Conservation (phyloP, 2,797 vertebrate genomes). For the Tokudaia tokunoshimensis region DNA sequence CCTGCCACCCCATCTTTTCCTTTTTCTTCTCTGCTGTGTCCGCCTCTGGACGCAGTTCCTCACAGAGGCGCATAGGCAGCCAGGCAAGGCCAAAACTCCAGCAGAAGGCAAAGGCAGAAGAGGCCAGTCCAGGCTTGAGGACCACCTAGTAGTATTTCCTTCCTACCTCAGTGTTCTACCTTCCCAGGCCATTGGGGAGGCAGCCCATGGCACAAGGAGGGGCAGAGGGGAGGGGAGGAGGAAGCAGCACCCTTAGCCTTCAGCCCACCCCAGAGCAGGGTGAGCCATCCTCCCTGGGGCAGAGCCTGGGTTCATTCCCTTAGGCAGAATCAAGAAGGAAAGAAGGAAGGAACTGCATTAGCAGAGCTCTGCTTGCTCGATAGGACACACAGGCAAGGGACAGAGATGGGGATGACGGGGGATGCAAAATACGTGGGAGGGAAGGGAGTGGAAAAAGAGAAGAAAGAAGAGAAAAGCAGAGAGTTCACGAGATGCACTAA, state of each 20-base stretch:
- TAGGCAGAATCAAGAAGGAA: background rate
- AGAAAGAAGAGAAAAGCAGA: background rate
- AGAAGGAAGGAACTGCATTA: background rate
- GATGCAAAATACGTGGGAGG: background rate
- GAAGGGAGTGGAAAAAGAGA: background rate
- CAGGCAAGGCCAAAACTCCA: slow-evolving; percentile 56
- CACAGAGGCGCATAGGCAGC: background rate
- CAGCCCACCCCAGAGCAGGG: background rate
- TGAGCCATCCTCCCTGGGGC: background rate
- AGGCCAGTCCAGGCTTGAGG: background rate
- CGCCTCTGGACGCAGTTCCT: slow-evolving; percentile 43
- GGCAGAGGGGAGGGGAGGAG: background rate
- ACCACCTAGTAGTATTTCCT: background rate
- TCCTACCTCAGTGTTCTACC: background rate
- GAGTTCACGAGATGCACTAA: background rate
- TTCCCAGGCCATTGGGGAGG: background rate
- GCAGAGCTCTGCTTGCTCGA: background rate
- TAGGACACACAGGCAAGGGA: background rate
- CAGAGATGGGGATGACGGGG: background rate
- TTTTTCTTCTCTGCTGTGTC: slow-evolving; percentile 52
- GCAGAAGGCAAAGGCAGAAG: background rate
- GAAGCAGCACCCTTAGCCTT: slow-evolving; percentile 57
- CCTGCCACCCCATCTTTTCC: slow-evolving; percentile 49
- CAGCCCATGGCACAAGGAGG: slow-evolving; percentile 9
- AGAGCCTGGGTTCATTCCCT: slow-evolving; percentile 36